phyloP scores from a whole-genome alignment of 2,888 invertebrate species.

The Eumacrocentrus americanus region DNA sequence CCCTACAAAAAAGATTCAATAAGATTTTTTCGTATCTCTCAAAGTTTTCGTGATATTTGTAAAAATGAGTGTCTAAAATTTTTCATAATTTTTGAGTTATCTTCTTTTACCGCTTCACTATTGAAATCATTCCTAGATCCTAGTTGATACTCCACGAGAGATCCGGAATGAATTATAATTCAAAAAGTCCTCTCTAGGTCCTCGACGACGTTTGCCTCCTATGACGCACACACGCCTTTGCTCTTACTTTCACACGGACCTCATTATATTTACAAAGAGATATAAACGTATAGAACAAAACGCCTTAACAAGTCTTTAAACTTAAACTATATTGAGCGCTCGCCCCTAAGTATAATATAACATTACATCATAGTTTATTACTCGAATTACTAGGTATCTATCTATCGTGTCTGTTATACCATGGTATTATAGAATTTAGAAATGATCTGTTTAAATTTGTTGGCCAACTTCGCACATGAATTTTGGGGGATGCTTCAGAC shows the following conservation, averaged over 20 bases:
- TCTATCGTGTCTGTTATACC: neutral
- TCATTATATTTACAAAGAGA: constrained; percentile 19
- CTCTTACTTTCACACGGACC: constrained; percentile 30
- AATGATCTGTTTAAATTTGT: too few species aligned
- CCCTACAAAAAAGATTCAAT: too few species aligned
- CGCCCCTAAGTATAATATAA: neutral
- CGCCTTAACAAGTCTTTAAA: neutral
- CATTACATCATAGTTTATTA: neutral
- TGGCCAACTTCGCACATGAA: neutral
- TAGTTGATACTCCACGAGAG: too few species aligned
- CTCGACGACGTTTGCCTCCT: neutral
- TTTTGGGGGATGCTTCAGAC: neutral
- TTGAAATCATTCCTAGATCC: too few species aligned
- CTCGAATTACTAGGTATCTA: too few species aligned
- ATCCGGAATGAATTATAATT: constrained; percentile 12
- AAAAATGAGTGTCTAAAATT: too few species aligned
- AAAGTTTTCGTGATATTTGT: too few species aligned
- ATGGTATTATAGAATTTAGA: too few species aligned
- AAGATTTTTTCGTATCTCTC: too few species aligned
- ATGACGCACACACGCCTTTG: constrained; percentile 11
- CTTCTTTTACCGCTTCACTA: too few species aligned
- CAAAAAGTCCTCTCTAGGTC: neutral
- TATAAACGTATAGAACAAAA: neutral
- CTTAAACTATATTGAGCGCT: too few species aligned
- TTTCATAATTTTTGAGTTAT: too few species aligned